Evolutionary conservation across 2,888 invertebrate genomes (phyloP).

Genomic region (Phrixothrix hirtus): DNA sequence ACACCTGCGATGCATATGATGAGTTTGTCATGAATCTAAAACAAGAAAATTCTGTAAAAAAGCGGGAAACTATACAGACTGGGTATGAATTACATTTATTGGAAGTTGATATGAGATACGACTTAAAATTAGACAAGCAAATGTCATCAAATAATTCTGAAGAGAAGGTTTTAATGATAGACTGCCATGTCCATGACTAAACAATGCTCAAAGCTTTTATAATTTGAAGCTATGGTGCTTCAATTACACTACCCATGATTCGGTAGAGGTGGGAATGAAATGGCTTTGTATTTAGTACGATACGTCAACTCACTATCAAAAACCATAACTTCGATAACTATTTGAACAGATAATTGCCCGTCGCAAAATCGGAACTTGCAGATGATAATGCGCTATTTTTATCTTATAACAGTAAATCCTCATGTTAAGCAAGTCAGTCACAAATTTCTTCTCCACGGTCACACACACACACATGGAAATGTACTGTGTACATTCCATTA

Average conservation of each 20-base stretch:
- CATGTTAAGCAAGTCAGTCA: background rate
- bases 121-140: constrained; percentile 10
- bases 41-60: background rate
- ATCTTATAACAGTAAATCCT: background rate
- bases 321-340: background rate
- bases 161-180: constrained; percentile 10
- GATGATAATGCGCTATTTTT: background rate
- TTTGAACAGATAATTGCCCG: background rate
- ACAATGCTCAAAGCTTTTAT: constrained; percentile 16
- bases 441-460: constrained; percentile 1
- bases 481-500: background rate
- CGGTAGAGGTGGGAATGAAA: constrained; percentile 12
- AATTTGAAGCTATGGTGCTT: too few species aligned
- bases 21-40: too few species aligned
- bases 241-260: constrained; percentile 9
- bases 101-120: background rate
- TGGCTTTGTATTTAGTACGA: constrained; percentile 10
- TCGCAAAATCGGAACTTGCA: constrained; percentile 2
- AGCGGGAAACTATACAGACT: constrained; percentile 2
- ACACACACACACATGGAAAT: background rate
- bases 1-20: constrained; percentile 12
- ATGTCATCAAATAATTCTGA: background rate
- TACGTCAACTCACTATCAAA: background rate
- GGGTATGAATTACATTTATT: constrained; percentile 5
- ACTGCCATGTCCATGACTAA: constrained; percentile 8